A percentile compares a stretch with the other conserved stretches of the same genome.
Evolutionary conservation across 1,140 invertebrate species (phyloP).

Genomic region (Drosophila elegans): DNA sequence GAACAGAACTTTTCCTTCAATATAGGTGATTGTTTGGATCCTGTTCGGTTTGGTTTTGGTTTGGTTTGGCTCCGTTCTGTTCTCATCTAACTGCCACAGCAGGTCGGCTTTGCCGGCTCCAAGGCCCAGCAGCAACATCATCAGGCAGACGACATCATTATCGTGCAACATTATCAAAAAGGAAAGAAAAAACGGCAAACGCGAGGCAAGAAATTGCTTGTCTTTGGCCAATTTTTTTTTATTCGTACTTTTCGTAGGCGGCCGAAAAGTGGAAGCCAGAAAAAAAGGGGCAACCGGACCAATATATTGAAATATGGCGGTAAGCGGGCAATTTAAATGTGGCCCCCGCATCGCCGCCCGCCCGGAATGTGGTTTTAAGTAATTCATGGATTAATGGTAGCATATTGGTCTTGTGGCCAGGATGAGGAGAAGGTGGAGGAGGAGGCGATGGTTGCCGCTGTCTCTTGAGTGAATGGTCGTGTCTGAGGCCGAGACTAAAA

Average conservation of each 20-base stretch:
- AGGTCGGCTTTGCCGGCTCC: constrained; percentile 26
- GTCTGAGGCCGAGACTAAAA: constrained; percentile 34
- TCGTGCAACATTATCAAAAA: constrained; percentile 76
- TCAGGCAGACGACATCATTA: constrained; percentile 82
- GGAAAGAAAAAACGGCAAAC: constrained; percentile 18
- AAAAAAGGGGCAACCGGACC: constrained; percentile 20
- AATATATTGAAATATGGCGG: constrained; percentile 83
- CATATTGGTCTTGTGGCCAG: constrained; percentile 66
- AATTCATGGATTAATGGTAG: constrained; percentile 83
- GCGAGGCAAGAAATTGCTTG: constrained; percentile 69
- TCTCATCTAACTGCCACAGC: constrained; percentile 35
- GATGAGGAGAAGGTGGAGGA: not conserved
- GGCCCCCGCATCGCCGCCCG: constrained; percentile 28
- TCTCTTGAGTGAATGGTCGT: constrained; percentile 77
- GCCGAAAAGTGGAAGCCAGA: constrained; percentile 47
- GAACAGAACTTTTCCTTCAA: constrained; percentile 57
- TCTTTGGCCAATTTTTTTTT: constrained; percentile 44
- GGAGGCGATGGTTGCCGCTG: constrained; percentile 12
- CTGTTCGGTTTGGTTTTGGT: constrained; percentile 24
- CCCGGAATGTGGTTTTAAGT: constrained; percentile 81
- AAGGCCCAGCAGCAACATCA: constrained; percentile 61
- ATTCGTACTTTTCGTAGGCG: constrained; percentile 55
- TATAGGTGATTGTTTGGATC: constrained; percentile 69
- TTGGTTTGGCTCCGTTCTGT: not conserved
- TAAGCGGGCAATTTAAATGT: constrained; percentile 82